Base-by-base conservation (phyloP, 2,888 invertebrate genomes). In the Catocala fraxini region DNA sequence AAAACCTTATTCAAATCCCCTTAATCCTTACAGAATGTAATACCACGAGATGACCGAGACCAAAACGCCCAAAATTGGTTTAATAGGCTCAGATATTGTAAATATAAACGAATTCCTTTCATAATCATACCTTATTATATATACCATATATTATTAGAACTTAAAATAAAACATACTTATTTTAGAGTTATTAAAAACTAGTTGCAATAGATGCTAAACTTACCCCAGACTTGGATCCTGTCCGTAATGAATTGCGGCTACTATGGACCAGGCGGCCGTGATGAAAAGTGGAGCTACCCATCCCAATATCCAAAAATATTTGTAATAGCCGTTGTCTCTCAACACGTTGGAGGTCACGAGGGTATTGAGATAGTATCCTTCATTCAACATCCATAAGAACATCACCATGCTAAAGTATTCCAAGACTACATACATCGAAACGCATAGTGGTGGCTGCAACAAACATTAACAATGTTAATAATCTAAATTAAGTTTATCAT, bases 301-400 rank as follows among this genome's bases (percentile, higher is more conserved):
- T 0, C 98, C 98, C 3, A 96, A 86, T 9, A 95, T 80, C 51
- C 95, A 95, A 82, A 96, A 96, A 62, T 96, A 92, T 1, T 92
- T 91, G 65, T 96, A 95, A 0, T 92, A 89, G 45, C 91, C 88
- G 0, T 83, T 82, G 63, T 96, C 96, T 82, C 96, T 96, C 77
- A 97, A 95, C 0, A 96, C 96, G 6, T 96, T 96, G 0, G 96
- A 96, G 58, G 98, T 97, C 45, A 98, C 96, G 87, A 98, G 96
- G 69, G 96, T 97, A 88, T 99, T 97, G 33, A 99, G 93, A 83
- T 98, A 98, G 11, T 98, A 93, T 0, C 99, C 99, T 87, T 99
- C 99, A 56, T 99, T 97, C 80, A 99, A 97, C 98, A 99, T 99
- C 99, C 99, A 99, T 96, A 97, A 97, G 83, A 98, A 99, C 96